Percentiles rank a stretch among this genome's conserved stretches.
Conservation (phyloP, 2,888 invertebrate genomes). For the Latrodectus elegans region DNA sequence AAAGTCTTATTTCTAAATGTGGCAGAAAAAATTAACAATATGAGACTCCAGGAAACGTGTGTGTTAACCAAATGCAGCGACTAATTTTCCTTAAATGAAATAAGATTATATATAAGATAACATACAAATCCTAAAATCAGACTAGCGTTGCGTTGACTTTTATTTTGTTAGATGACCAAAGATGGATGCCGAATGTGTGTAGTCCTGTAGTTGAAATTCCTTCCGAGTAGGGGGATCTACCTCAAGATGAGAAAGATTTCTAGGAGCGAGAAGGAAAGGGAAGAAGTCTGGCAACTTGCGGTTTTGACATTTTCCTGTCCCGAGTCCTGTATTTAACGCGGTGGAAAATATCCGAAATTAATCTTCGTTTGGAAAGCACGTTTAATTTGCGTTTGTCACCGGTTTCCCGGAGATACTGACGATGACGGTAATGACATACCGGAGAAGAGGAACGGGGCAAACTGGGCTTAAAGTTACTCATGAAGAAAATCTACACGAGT, state of each 20-base stretch:
- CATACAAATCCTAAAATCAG: too few species aligned
- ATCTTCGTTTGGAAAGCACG: constrained; percentile 69
- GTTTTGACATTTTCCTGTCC: constrained; percentile 71
- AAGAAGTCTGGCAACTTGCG: constrained; percentile 45
- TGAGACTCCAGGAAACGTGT: too few species aligned
- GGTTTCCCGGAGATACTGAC: constrained; percentile 46
- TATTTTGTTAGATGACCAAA: background rate
- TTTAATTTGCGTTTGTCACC: constrained; percentile 69
- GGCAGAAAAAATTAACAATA: too few species aligned
- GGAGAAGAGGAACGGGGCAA: constrained; percentile 9
- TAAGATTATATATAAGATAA: too few species aligned
- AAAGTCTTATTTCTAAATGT: too few species aligned
- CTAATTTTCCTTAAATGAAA: too few species aligned
- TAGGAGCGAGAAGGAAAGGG: constrained; percentile 10
- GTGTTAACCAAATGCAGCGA: too few species aligned
- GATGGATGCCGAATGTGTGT: constrained; percentile 8
- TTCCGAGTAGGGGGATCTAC: background rate
- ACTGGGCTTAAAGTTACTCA: constrained; percentile 53
- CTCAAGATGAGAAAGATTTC: constrained; percentile 42
- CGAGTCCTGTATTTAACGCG: constrained; percentile 66
- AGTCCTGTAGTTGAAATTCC: background rate
- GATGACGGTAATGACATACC: constrained; percentile 63
- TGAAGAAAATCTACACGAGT: constrained; percentile 64
- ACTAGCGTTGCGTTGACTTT: too few species aligned
- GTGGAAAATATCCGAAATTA: constrained; percentile 69